These are phyloP conservation scores for Callocephalon fimbriatum DNA, from an alignment of 2,113 vertebrate genomes.

Conservation along the genomic window DNA sequence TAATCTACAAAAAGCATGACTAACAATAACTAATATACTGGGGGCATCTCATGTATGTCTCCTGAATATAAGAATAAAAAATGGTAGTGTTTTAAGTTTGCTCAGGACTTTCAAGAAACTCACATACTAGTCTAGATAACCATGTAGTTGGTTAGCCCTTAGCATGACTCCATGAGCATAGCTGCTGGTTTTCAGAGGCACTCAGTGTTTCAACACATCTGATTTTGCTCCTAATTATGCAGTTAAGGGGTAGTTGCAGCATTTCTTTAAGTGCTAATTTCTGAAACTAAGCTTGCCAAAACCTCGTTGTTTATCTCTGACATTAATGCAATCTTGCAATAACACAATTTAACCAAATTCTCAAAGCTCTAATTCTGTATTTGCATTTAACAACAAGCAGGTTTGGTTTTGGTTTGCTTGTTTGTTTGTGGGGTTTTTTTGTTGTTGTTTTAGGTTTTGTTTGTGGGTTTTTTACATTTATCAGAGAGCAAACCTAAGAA, in stretches of 20 bases:
- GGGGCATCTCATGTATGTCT: background rate
- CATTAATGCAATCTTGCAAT: background rate
- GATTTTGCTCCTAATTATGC: background rate
- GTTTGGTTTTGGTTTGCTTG: background rate
- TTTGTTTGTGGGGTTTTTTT: background rate
- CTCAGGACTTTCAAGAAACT: background rate
- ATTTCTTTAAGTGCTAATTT: background rate
- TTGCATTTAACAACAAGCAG: background rate
- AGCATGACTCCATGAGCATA: fast-evolving
- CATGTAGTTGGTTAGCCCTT: background rate
- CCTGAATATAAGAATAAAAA: background rate
- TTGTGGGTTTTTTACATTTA: background rate
- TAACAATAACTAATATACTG: background rate
- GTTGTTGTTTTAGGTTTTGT: background rate
- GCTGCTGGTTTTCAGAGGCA: background rate
- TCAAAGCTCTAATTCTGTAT: background rate
- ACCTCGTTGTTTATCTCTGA: background rate
- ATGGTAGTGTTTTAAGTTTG: background rate
- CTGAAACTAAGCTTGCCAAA: background rate
- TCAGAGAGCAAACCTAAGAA: background rate
- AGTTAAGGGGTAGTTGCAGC: background rate
- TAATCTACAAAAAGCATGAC: background rate
- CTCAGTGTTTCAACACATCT: background rate
- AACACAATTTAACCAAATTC: background rate
- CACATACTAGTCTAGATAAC: background rate